Base-by-base conservation (phyloP, 2,888 invertebrate genomes). In the Didymodactylos carnosus region DNA sequence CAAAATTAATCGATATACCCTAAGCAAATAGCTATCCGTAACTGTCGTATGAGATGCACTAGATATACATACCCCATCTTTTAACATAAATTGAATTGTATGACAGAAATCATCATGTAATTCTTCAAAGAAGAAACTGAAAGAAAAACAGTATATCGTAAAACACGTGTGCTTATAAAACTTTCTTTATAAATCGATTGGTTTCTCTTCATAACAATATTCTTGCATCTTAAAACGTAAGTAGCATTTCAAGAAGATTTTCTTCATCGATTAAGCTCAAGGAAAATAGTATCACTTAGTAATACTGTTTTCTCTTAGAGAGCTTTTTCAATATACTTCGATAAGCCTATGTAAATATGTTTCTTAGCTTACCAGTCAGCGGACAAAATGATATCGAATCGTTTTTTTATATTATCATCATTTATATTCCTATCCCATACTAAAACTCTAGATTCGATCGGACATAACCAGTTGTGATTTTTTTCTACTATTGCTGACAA, bases 71-170 rank as follows among this genome's bases (percentile, higher is more conserved):
- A 70, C 78, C 53, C 84, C 83, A 25, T 84, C 82, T 19, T 86
- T 84, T 78, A 90, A 81, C 80, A 87, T 87, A 76, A 86, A 85
- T 86, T 87, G 87, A 77, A 90, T 87, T 72, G 89, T 88, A 76
- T 88, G 86, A 43, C 89, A 87, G 76, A 90, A 84, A 77, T 88
- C 87, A 39, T 86, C 82, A 69, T 89, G 85, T 1, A 88, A 88
- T 75, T 89, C 89, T 80, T 90, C 89, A 80, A 90, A 90, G 84
- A 90, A 90, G 75, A 90, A 82, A 80, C 90, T 77, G 43, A n/a
- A 73, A 75, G 14, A 46, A 71, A 49, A 72, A 71, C 25, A 10
- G 13, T 73, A 76, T 39, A 69, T 40, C 27, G 35, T n/a, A n/a
- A n/a, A n/a, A n/a, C n/a, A n/a, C n/a, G n/a, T n/a, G n/a, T n/a